A percentile compares a stretch with the other conserved stretches of the same genome.
phyloP scores from a whole-genome alignment of 2,113 vertebrate genomes.

The Todiramphus saurophagus region DNA sequence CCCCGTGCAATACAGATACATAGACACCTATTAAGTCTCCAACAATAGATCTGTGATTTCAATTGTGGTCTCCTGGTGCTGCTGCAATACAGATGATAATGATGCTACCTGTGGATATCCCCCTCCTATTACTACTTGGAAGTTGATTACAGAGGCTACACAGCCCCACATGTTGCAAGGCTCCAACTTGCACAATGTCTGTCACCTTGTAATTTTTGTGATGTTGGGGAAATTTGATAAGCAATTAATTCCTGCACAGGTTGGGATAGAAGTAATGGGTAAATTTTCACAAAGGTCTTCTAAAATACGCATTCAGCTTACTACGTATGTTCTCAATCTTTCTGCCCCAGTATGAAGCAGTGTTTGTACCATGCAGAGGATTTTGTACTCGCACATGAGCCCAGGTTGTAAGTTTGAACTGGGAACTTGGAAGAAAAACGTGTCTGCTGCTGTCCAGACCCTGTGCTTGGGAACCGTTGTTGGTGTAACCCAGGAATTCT shows the following conservation, averaged over 20 bases:
- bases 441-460: rapidly evolving
- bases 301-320: neutral
- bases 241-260: neutral
- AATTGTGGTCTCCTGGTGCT: neutral
- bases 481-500: neutral
- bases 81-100: neutral
- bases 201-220: too few relatives aligned
- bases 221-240: rapidly evolving
- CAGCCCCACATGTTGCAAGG: rapidly evolving
- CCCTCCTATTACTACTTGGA: neutral
- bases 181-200: neutral
- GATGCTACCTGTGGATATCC: neutral
- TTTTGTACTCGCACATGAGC: too few relatives aligned
- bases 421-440: neutral
- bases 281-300: neutral
- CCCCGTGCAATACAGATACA: neutral
- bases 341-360: neutral
- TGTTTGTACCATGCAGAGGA: too few relatives aligned
- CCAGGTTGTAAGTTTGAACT: neutral
- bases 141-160: neutral
- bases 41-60: neutral
- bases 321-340: too few relatives aligned
- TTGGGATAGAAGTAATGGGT: neutral
- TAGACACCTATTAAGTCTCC: neutral
- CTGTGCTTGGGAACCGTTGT: neutral